Evolutionary conservation across 2,888 invertebrate genomes (phyloP).

Genomic region (Teinopalpus imperialis): DNA sequence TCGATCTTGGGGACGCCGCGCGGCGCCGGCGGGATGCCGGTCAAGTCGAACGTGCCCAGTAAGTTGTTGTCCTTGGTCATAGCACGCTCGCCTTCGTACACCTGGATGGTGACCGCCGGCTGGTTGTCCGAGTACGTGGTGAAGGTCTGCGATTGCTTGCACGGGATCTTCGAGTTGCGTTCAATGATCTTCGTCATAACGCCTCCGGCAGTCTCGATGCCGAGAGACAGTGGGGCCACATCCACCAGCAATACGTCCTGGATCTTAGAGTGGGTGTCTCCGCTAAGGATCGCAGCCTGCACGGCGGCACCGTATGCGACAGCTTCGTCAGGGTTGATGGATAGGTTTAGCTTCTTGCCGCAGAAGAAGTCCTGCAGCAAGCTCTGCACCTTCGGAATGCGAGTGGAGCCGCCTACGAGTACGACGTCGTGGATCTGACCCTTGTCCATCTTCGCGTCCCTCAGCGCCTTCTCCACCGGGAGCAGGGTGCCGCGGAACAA

Average conservation of each 20-base stretch:
- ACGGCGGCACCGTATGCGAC: conserved; percentile 87
- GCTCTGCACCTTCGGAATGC: conserved; percentile 87
- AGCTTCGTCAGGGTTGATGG: conserved; percentile 88
- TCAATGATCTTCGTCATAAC: conserved; percentile 87
- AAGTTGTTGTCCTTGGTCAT: conserved; percentile 87
- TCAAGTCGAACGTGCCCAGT: conserved; percentile 35
- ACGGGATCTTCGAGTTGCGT: conserved; percentile 84
- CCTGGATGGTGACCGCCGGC: conserved; percentile 54
- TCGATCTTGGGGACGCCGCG: too few species aligned
- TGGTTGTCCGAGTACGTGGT: conserved; percentile 89
- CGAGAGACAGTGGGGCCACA: conserved; percentile 69
- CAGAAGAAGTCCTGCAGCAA: conserved; percentile 86
- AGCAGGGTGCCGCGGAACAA: conserved; percentile 85
- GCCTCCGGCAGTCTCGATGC: conserved; percentile 77
- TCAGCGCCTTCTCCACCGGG: conserved; percentile 56
- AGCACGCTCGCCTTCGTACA: conserved; percentile 85
- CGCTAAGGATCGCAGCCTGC: conserved; percentile 84
- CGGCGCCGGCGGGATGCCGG: too few species aligned
- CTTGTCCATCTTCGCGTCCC: conserved; percentile 88
- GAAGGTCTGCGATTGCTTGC: conserved; percentile 84
- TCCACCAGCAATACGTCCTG: conserved; percentile 82
- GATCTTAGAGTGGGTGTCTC: conserved; percentile 85
- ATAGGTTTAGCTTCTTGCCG: conserved; percentile 84
- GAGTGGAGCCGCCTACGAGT: conserved; percentile 88
- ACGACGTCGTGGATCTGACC: conserved; percentile 86